These are phyloP conservation scores for Ophthalmolycus amberensis DNA, from an alignment of 2,113 vertebrate genomes.

Conservation along the genomic window DNA sequence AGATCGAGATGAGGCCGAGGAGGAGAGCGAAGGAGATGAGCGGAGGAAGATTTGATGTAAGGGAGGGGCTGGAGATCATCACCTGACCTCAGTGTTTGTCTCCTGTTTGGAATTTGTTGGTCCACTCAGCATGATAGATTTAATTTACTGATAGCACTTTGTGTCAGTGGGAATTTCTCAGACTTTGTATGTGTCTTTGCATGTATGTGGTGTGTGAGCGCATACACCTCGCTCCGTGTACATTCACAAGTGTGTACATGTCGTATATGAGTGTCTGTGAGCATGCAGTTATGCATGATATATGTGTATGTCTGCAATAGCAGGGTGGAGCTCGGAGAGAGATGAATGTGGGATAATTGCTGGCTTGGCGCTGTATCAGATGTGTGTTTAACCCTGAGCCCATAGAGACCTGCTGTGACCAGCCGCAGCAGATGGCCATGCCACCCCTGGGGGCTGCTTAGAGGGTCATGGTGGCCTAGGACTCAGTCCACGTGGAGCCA, in stretches of 20 bases:
- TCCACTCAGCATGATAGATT: constrained; percentile 77
- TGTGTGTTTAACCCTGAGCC: constrained; percentile 75
- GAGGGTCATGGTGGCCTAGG: constrained; percentile 49
- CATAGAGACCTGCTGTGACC: constrained; percentile 65
- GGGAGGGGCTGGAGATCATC: constrained; percentile 69
- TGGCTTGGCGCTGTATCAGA: constrained; percentile 63
- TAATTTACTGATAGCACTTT: constrained; percentile 78
- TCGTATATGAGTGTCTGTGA: not conserved
- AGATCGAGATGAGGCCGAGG: constrained; percentile 63
- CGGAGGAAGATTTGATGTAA: constrained; percentile 64
- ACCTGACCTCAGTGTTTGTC: constrained; percentile 77
- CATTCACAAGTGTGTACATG: not conserved
- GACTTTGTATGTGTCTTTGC: constrained; percentile 40
- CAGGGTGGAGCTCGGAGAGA: not conserved
- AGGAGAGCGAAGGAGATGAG: constrained; percentile 47
- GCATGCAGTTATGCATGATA: not conserved
- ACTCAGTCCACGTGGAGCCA: constrained; percentile 46
- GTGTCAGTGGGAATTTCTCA: constrained; percentile 65
- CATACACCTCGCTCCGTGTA: not conserved
- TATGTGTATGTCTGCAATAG: not conserved
- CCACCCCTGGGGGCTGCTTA: constrained; percentile 49
- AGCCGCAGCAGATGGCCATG: constrained; percentile 74
- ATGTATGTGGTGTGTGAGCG: constrained; percentile 2
- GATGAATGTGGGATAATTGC: constrained; percentile 51
- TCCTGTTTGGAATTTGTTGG: constrained; percentile 73